Base-by-base conservation (phyloP, 2,797 vertebrate genomes). In the Ptychadena robeensis region DNA sequence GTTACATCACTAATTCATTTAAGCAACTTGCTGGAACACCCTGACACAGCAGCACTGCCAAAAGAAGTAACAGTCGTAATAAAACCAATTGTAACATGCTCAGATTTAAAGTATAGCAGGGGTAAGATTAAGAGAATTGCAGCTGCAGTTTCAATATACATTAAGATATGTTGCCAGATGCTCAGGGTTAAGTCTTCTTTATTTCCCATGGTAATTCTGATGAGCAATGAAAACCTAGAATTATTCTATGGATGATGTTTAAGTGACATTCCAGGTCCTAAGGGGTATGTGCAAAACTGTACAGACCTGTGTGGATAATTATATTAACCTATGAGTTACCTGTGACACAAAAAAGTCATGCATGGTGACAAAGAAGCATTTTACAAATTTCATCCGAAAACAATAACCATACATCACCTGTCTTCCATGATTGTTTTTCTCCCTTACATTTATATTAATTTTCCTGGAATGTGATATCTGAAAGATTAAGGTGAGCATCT, bases 161-260 rank as follows among this genome's bases (percentile, higher is more conserved):
- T 80, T 70, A 85, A 80, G 64, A 80, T 85, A 85, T 53, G 71
- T 75, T 85, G 80, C 82, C 82, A 85, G 82, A 85, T 85, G 82
- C 82, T 85, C 53, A 61, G 6, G 57, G 76, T 80, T 80, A 85
- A 80, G 82, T 80, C 72, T 80, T 61, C 70, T 75, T 85, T 85
- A 80, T 85, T 85, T 80, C 82, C 82, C 82, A 63, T 69, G 82
- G 65, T 31, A 70, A 75, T 80, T 79, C 22, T 80, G 82, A 85
- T 85, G 77, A 85, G 82, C 77, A 79, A 69, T 85, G 82, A 85
- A 85, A 84, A 73, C 40, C 77, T 68, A 64, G 32, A 80, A 75
- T 75, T 48, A 70, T 80, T 85, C 64, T 67, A 44, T 68, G 74
- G 79, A 27, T 69, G 66, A 85, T 75, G 71, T 65, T 75, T 40